phyloP scores from a whole-genome alignment of 1,140 invertebrate species.

The Colletes latitarsis region DNA sequence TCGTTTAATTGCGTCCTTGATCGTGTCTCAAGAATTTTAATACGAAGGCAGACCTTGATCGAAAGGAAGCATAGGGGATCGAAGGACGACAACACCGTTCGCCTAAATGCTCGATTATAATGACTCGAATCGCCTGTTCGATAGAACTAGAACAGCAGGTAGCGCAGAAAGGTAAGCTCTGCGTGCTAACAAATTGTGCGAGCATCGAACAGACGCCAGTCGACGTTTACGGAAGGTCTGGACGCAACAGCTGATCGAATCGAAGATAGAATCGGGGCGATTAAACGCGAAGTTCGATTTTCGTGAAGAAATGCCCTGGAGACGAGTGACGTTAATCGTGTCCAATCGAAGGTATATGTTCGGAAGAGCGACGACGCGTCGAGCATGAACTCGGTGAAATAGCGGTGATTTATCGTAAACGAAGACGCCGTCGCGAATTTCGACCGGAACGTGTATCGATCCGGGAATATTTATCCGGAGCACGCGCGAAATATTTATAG shows the following conservation, averaged over 20 bases:
- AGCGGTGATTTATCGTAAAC: neutral
- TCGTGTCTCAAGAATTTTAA: no score
- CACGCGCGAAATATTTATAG: neutral
- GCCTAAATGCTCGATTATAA: neutral
- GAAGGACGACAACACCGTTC: no score
- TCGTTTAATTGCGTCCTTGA: no score
- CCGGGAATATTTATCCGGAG: neutral
- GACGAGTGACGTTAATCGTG: neutral
- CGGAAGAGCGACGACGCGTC: no score
- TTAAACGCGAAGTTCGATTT: neutral
- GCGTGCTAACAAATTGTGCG: slow-evolving; percentile 2
- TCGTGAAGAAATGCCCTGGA: neutral
- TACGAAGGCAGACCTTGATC: no score
- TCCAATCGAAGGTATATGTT: neutral
- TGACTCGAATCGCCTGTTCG: slow-evolving; percentile 25
- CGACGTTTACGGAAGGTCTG: neutral
- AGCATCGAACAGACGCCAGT: neutral
- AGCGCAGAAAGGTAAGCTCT: neutral
- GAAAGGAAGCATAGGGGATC: neutral
- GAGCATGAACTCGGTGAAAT: neutral
- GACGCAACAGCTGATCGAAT: neutral
- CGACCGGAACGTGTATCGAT: neutral
- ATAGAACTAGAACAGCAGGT: neutral
- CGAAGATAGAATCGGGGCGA: neutral
- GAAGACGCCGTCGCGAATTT: neutral